Percentiles rank a stretch among this genome's conserved stretches.
Conservation (phyloP, 2,888 invertebrate species). For the Pyrochroa serraticornis region DNA sequence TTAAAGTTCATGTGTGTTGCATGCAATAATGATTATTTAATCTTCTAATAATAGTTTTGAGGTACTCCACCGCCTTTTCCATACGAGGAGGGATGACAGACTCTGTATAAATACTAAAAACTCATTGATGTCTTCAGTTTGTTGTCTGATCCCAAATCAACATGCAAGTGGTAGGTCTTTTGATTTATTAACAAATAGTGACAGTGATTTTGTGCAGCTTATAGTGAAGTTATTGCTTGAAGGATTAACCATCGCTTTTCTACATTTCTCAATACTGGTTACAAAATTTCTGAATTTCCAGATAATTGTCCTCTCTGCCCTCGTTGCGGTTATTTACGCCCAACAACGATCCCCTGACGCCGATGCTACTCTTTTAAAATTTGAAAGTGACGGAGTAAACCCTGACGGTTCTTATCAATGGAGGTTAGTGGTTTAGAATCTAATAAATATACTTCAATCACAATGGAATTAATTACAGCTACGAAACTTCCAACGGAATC, state of each 20-base stretch:
- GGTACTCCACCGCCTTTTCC: conserved; percentile 20
- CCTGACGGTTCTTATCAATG: conserved; percentile 69
- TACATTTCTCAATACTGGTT: no score
- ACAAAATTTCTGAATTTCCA: conserved; percentile 11
- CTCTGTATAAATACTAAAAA: conserved; percentile 29
- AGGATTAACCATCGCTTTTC: no score
- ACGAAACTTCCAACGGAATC: conserved; percentile 78
- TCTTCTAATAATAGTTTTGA: conserved; percentile 37
- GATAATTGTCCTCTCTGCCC: conserved; percentile 22
- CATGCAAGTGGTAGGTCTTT: conserved; percentile 34
- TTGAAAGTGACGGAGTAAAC: conserved; percentile 68
- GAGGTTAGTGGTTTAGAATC: conserved; percentile 45
- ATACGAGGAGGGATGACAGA: conserved; percentile 26
- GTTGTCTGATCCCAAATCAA: conserved; percentile 7
- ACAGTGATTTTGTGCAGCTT: conserved; percentile 4
- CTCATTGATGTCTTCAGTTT: conserved; percentile 18
- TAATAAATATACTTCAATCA: not conserved
- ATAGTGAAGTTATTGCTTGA: not conserved
- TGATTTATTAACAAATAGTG: conserved; percentile 8
- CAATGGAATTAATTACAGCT: conserved; percentile 53
- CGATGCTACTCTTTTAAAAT: conserved; percentile 65
- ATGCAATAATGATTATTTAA: conserved; percentile 36
- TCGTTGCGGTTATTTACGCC: conserved; percentile 11
- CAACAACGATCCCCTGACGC: conserved; percentile 42
- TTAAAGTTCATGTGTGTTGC: conserved; percentile 40